Conservation (phyloP, 2,888 invertebrate species). For the Diabrotica balteata region DNA sequence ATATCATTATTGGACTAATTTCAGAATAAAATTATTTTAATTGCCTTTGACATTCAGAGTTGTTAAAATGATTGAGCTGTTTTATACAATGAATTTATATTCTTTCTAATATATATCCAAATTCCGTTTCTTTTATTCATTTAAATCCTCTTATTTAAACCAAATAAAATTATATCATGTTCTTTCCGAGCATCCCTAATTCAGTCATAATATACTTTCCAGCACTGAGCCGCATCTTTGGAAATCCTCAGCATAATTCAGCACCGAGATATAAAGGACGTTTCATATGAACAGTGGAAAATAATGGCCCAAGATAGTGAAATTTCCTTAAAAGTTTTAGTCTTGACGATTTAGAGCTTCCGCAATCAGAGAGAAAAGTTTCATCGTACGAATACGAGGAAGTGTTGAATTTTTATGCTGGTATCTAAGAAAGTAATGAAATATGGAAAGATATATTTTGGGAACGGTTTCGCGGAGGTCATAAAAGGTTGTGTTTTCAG, state of each 20-base stretch:
- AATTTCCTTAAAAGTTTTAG: constrained; percentile 35
- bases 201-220: constrained; percentile 27
- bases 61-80: too few species aligned
- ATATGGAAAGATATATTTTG: constrained; percentile 20
- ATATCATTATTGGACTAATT: too few species aligned
- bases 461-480: constrained; percentile 4
- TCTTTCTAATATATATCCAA: too few species aligned
- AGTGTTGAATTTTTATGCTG: constrained; percentile 29
- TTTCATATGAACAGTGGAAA: constrained; percentile 26
- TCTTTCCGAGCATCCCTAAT: constrained; percentile 22
- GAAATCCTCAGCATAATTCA: constrained; percentile 21
- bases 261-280: constrained; percentile 11
- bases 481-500: constrained; percentile 3
- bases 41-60: too few species aligned
- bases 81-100: too few species aligned
- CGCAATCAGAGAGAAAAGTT: constrained; percentile 33
- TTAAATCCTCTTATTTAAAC: constrained; percentile 12
- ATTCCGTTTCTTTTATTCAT: constrained; percentile 13
- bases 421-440: constrained; percentile 24
- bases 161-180: constrained; percentile 17
- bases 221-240: constrained; percentile 23
- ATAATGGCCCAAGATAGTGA: constrained; percentile 35
- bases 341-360: constrained; percentile 31
- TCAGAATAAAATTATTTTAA: too few species aligned
- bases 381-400: constrained; percentile 31